phyloP scores from a whole-genome alignment of 30 jellyfish, hydroid and myxozoan species.

The Aurelia aurita complex sp. Pacific region DNA sequence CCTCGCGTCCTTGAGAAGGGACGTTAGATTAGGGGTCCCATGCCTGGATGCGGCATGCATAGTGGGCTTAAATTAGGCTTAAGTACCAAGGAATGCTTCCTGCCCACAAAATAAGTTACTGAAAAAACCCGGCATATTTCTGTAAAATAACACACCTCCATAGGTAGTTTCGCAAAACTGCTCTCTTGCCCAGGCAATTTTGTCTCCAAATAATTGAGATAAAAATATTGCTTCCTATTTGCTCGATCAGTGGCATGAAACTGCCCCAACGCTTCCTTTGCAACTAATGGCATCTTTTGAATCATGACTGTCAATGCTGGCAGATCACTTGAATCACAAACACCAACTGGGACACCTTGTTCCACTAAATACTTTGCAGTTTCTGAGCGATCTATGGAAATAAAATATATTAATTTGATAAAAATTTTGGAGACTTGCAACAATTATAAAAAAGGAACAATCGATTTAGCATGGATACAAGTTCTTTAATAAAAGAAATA shows the following conservation, averaged over 20 bases:
- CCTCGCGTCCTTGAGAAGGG: too few relatives aligned
- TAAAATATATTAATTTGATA: neutral
- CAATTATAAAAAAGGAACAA: too few relatives aligned
- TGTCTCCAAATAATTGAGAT: slow-evolving; percentile 80
- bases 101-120: too few relatives aligned
- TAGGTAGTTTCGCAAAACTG: slow-evolving; percentile 74
- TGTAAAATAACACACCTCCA: slow-evolving; percentile 65
- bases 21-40: too few relatives aligned
- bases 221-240: slow-evolving; percentile 84
- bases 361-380: slow-evolving; percentile 83
- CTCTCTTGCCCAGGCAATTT: slow-evolving; percentile 57
- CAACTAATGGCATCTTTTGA: slow-evolving; percentile 96
- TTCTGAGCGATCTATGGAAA: slow-evolving; percentile 88
- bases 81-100: too few relatives aligned
- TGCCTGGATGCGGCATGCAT: too few relatives aligned
- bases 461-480: too few relatives aligned
- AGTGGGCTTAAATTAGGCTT: too few relatives aligned
- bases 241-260: slow-evolving; percentile 90
- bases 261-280: slow-evolving; percentile 82
- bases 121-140: too few relatives aligned
- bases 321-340: slow-evolving; percentile 79
- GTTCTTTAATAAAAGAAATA: too few relatives aligned
- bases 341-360: slow-evolving; percentile 90
- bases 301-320: slow-evolving; percentile 88
- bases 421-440: neutral